Evolutionary conservation across 2,797 vertebrate species (phyloP), one percentile per base, ranked within the genome.

Genomic region (Catharus ustulatus): DNA sequence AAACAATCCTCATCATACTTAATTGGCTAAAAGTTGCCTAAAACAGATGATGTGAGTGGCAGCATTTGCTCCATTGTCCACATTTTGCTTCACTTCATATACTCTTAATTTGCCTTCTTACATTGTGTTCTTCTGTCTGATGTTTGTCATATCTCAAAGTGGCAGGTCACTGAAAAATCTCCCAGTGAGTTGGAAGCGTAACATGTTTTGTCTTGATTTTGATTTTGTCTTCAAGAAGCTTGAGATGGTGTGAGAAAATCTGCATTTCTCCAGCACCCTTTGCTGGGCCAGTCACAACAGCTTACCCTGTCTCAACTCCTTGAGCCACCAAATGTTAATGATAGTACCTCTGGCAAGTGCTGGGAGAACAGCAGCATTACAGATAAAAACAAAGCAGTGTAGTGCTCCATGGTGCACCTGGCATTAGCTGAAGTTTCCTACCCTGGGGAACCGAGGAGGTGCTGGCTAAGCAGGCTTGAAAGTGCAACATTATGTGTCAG

Each of bases 331-430:
- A 91, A 75, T 45, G 17, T 45, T 40, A 71, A 32, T 57, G 62
- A 18, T 51, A 40, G 40, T 63, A 42, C 27, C 42, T 81, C 63
- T 91, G 63, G 43, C 22, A 74, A 54, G 46, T 54, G 45, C 77
- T 66, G 67, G 29, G 51, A 91, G 49, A 90, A 17, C 34, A 75
- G 46, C 45, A 67, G 59, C 45, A 61, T 40, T 73, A 40, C 34
- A 90, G 88, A 89, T 58, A 92, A 95, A 84, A 62, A 1, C 36
- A 93, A 84, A 67, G 48, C 51, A 51, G 81, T 77, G 34, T n/a
- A 58, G 54, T 57, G 63, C 87, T 80, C 24, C 82, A 32, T 38
- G 38, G 38, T 38, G 63, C 80, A 88, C 45, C 54, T 61, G 32
- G 71, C 30, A 32, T 58, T 54, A 72, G 36, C 3, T 77, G 71